Evolutionary conservation across 2,888 invertebrate genomes (phyloP).

Genomic region (Stegana nigrithorax): DNA sequence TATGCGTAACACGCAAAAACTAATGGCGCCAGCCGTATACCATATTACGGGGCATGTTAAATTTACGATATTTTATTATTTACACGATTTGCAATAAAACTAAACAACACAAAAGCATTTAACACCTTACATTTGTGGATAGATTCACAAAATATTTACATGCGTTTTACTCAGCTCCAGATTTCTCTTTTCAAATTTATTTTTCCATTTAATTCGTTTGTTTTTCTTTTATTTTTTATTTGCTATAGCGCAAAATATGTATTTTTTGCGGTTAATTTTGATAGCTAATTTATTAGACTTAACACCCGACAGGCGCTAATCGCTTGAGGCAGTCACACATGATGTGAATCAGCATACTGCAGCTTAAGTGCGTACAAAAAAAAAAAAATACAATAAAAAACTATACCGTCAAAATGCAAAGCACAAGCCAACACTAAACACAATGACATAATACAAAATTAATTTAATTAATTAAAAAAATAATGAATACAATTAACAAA

Average conservation of each 20-base stretch:
- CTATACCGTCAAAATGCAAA: too few relatives aligned
- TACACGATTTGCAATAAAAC: slow-evolving; percentile 17
- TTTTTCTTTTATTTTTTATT: not conserved
- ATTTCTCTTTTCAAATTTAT: too few relatives aligned
- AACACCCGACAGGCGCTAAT: not conserved
- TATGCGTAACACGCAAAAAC: not conserved
- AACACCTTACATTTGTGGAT: not conserved
- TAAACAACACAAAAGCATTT: slow-evolving; percentile 23
- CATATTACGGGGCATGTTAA: too few relatives aligned
- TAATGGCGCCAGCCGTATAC: not conserved
- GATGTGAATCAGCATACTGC: not conserved
- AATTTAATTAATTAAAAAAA: not conserved
- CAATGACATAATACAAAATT: not conserved
- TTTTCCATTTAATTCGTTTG: too few relatives aligned
- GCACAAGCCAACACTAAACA: too few relatives aligned
- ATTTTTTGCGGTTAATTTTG: slow-evolving; percentile 6
- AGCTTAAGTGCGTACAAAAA: not conserved
- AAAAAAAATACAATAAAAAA: not conserved
- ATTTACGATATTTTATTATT: not conserved
- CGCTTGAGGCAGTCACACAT: not conserved
- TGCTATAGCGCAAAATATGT: slow-evolving; percentile 4
- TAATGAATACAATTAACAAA: too few relatives aligned
- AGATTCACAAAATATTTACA: too few relatives aligned
- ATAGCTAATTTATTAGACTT: slow-evolving; percentile 11
- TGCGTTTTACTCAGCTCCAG: too few relatives aligned